Evolutionary conservation across 1,140 invertebrate genomes (phyloP).

Genomic region (Pachyrhynchus sulphureomaculatus): DNA sequence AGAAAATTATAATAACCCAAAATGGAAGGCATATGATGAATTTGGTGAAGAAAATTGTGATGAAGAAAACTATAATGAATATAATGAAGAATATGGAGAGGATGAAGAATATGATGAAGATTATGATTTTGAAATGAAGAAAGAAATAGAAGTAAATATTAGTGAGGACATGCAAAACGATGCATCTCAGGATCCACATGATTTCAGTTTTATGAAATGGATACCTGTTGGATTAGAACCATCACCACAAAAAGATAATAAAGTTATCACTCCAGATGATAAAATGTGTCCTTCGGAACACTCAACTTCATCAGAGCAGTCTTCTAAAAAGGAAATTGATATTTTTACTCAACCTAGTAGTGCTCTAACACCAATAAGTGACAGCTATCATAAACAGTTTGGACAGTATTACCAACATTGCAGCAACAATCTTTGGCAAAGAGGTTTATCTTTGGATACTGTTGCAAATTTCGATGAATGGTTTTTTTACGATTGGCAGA

Average conservation of each 20-base stretch:
- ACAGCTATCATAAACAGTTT: conserved; percentile 28
- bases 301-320: conserved; percentile 1
- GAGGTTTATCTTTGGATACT: conserved; percentile 39
- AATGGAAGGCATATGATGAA: conserved; percentile 17
- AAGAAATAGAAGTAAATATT: conserved; percentile 24
- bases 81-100: conserved; percentile 2
- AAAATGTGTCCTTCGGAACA: neutral
- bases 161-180: neutral
- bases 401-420: conserved; percentile 37
- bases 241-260: neutral
- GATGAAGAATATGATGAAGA: conserved; percentile 32
- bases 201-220: conserved; percentile 36
- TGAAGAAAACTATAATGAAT: neutral
- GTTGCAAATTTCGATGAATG: conserved; percentile 39
- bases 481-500: conserved; percentile 43
- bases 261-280: neutral
- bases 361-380: neutral
- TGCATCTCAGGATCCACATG: neutral
- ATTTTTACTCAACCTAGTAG: neutral
- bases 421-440: conserved; percentile 37
- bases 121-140: conserved; percentile 35
- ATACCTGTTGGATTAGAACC: conserved; percentile 26
- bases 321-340: neutral
- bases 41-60: conserved; percentile 14
- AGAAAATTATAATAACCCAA: conserved; percentile 11